These are phyloP conservation scores for Turritopsis dohrnii DNA, from an alignment of 30 jellyfish, hydroid and myxozoan species.

Conservation along the genomic window DNA sequence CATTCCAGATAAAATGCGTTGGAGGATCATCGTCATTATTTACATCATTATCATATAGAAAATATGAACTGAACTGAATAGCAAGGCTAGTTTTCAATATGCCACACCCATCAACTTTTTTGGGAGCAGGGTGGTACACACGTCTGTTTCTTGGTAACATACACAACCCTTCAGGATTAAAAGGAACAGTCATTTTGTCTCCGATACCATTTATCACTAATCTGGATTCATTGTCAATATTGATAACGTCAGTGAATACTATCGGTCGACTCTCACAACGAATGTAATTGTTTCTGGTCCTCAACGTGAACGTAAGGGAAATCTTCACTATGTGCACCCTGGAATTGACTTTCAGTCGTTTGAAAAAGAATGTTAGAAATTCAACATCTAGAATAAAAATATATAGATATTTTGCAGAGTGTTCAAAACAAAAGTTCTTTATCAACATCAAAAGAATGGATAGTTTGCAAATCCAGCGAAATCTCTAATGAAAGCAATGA, in stretches of 20 bases:
- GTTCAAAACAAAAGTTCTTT: no score
- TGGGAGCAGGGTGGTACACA: slow-evolving; percentile 82
- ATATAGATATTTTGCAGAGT: not conserved
- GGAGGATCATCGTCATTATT: slow-evolving; percentile 58
- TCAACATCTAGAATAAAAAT: slow-evolving; percentile 43
- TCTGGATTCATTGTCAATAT: slow-evolving; percentile 14
- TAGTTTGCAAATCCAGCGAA: no score
- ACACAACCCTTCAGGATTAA: slow-evolving; percentile 66
- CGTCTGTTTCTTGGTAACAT: slow-evolving; percentile 84
- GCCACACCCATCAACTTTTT: slow-evolving; percentile 79
- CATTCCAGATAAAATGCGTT: slow-evolving; percentile 75
- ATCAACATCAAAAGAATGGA: no score
- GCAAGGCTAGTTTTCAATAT: slow-evolving; percentile 74
- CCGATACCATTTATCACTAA: slow-evolving; percentile 63
- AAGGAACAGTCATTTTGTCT: slow-evolving; percentile 48
- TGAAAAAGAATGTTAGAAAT: slow-evolving; percentile 75
- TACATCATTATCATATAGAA: slow-evolving; percentile 33
- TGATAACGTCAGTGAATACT: slow-evolving; percentile 62
- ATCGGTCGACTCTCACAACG: slow-evolving; percentile 81
- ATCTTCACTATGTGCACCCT: slow-evolving; percentile 45
- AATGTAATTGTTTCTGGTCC: slow-evolving; percentile 70
- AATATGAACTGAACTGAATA: slow-evolving; percentile 56
- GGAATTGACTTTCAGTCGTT: slow-evolving; percentile 56
- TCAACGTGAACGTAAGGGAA: slow-evolving; percentile 86
- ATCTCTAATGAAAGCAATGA: no score